Evolutionary conservation across 2,797 vertebrate species (phyloP), one percentile per base, ranked within the genome.

Genomic region (Paratrypauchen microcephalus): DNA sequence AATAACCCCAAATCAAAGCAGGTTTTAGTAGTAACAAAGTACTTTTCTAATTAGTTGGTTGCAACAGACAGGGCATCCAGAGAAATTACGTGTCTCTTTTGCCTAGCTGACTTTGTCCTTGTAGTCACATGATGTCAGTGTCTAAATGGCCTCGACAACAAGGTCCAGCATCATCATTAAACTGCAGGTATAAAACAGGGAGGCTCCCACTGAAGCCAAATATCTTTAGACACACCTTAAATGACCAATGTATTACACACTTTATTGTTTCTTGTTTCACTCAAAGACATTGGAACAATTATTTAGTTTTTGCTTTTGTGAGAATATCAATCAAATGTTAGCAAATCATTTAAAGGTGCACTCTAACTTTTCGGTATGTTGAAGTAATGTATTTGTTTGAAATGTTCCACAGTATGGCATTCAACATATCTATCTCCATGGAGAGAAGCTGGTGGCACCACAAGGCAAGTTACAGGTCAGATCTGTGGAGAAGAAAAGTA

Each of bases 101-200:
- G 13, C 32, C 8, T 9, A 36, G 0, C 21, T 57, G 23, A 12
- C 19, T 9, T 21, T 60, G 18, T 18, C 6, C 28, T 32, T 6
- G 28, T 60, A 36, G 28, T 36, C 39, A 6, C 12, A 6, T 56
- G 12, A 26, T 56, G 55, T 56, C 5, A 57, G 55, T 26, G 24
- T 58, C 26, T 16, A 58, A 58, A 26, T 30, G 56, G 6, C 6
- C 24, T 58, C 26, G 18, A 0, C 55, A 28, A 18, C 6, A 19
- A 81, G 61, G 66, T 81, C 36, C 36, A 18, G 0, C 18, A 56
- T 57, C 36, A 3, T 23, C 9, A 55, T 12, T 13, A 23, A 12
- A 58, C 15, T 41, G 76, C 54, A 64, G 48, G 75, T 80, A 24
- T 24, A 5, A 15, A 61, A 41, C 32, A 45, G 60, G 60, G 21